Conservation (phyloP, 2,888 invertebrate genomes). For the Sesamia inferens region DNA sequence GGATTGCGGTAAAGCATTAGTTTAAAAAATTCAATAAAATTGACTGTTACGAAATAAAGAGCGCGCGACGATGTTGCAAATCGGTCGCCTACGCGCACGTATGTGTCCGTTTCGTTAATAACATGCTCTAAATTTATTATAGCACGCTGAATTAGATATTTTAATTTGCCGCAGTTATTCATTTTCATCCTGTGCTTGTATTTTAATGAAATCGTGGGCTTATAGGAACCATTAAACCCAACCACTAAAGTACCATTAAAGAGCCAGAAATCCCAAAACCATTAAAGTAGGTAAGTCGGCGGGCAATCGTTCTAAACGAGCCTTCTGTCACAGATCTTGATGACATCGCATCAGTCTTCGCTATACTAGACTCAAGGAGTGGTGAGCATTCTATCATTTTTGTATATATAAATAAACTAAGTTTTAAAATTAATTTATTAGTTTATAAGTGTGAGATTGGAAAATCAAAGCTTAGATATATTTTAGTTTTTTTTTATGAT, state of each 20-base stretch:
- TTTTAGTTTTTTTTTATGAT: neutral
- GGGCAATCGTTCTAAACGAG: slow-evolving; percentile 22
- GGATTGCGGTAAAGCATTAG: no score
- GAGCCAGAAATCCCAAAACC: no score
- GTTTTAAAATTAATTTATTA: neutral
- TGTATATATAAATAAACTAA: slow-evolving; percentile 14
- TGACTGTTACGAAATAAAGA: no score
- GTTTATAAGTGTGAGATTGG: neutral
- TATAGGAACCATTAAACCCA: neutral
- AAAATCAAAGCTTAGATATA: neutral
- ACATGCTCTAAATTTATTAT: no score
- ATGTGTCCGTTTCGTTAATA: no score
- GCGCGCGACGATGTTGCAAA: no score
- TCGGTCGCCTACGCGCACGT: no score
- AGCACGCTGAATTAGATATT: no score
- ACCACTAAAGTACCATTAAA: no score
- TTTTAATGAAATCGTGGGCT: neutral
- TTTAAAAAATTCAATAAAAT: no score
- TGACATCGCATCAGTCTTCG: slow-evolving; percentile 42
- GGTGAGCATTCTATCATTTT: slow-evolving; percentile 43
- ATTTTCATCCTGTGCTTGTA: neutral
- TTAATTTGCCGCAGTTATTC: no score
- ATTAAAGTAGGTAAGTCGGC: neutral
- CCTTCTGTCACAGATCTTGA: slow-evolving; percentile 49
- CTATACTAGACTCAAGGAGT: slow-evolving; percentile 29